These are phyloP conservation scores for Trachelus iudaicus DNA, from an alignment of 2,888 invertebrate genomes.

Conservation along the genomic window DNA sequence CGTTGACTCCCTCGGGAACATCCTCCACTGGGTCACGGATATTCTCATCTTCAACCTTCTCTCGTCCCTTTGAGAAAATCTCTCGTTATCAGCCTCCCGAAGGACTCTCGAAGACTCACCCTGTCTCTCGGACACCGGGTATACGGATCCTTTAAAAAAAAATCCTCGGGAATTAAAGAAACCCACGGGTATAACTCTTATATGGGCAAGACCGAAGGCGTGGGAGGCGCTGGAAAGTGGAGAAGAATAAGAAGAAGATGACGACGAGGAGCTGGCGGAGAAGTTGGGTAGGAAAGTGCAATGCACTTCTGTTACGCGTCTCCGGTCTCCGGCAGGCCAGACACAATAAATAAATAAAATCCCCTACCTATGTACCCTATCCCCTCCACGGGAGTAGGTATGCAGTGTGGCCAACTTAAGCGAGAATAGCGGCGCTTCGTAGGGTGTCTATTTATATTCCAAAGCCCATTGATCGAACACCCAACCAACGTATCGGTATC, in stretches of 20 bases:
- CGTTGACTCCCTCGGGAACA: too few relatives aligned
- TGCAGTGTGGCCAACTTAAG: background rate
- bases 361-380: background rate
- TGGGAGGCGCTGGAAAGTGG: background rate
- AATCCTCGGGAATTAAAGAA: background rate
- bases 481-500: background rate
- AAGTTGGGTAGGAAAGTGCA: background rate
- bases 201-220: background rate
- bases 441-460: constrained; percentile 13
- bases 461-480: constrained; percentile 12
- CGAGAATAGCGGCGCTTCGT: background rate
- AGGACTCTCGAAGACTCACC: too few relatives aligned
- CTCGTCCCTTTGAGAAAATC: too few relatives aligned
- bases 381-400: too few relatives aligned
- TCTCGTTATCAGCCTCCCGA: too few relatives aligned
- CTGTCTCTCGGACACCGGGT: too few relatives aligned
- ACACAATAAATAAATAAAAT: constrained; percentile 4
- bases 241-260: too few relatives aligned
- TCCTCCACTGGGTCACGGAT: too few relatives aligned
- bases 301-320: constrained; percentile 3
- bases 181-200: background rate
- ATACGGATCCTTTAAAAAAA: too few relatives aligned
- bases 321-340: background rate
- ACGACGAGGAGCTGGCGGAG: background rate
- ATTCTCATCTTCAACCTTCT: too few relatives aligned